Evolutionary conservation across 2,797 vertebrate genomes (phyloP).

Genomic region (Bradypodion ventrale): DNA sequence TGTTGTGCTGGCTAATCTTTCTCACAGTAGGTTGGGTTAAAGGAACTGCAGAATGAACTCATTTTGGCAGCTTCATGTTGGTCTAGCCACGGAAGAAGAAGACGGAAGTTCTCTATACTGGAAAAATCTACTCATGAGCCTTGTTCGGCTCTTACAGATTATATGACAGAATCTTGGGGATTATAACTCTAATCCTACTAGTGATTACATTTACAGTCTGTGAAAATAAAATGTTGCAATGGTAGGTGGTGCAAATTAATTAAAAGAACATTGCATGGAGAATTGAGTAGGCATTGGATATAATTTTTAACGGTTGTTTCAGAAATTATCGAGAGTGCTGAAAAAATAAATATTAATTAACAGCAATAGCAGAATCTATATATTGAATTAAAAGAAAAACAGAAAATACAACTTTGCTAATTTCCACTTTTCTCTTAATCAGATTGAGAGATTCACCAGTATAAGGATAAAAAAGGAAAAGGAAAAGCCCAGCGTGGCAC

Average conservation of each 20-base stretch:
- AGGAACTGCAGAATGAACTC: no score
- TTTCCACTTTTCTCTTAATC: constrained; percentile 47
- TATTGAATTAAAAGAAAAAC: not conserved
- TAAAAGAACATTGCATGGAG: not conserved
- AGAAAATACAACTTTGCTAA: not conserved
- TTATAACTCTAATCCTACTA: not conserved
- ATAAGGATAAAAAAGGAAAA: constrained; percentile 93
- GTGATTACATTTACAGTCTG: not conserved
- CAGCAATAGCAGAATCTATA: not conserved
- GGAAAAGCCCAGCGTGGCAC: constrained; percentile 78
- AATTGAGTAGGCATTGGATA: not conserved
- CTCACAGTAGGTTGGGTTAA: no score
- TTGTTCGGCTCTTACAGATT: not conserved
- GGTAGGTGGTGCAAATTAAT: not conserved
- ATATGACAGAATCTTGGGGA: not conserved
- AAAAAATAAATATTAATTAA: not conserved
- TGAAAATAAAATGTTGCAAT: not conserved
- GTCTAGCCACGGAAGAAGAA: no score
- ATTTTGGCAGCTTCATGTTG: no score
- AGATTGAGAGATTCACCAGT: constrained; percentile 93
- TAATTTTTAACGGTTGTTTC: not conserved
- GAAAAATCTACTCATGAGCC: not conserved
- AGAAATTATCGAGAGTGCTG: not conserved
- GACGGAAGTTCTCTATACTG: no score
- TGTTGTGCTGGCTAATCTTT: no score